Evolutionary conservation across 2,888 invertebrate genomes (phyloP), one percentile per base, ranked within the genome.

Genomic region (Drosophila imparisetae): DNA sequence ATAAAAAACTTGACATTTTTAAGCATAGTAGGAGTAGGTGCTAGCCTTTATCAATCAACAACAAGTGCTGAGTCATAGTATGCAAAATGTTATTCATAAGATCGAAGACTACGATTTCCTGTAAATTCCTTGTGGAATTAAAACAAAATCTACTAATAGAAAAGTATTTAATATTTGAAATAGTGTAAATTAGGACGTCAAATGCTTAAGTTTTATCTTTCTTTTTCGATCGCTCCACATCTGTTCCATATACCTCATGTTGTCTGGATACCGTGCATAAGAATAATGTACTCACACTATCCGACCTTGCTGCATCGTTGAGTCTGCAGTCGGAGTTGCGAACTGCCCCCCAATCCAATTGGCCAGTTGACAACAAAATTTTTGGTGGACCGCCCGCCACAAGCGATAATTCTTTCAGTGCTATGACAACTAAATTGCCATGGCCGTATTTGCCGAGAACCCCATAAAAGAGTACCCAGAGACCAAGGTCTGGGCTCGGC

Each of bases 341-440:
- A 65, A 29, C 38, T 50, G 68, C 62, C 42, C 63, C 65, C 49
- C 40, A 54, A 52, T 29, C 81, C 89, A 83, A 87, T 83, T 87
- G 86, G 75, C 76, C 57, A 86, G 91, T 91, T 91, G 91, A 91
- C 91, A 91, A 91, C 91, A 91, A 91, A 91, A 91, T 91, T 91
- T 91, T 91, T 81, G 86, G 86, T 80, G 86, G 78, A 73, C 81
- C 89, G 84, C 86, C 84, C 86, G 91, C 91, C 91, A 91, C 91
- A 91, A 91, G 91, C 91, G 91, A 91, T 91, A 91, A 91, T 91
- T 91, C 91, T 91, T 91, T 66, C 85, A 75, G 82, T 87, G 90
- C 91, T 91, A 91, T 91, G 91, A 91, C 91, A 91, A 91, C 91
- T 91, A 91, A 91, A 91, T 91, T 91, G 91, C 83, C 89, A 89